Conservation (phyloP, 2,113 vertebrate genomes). For the Erpornis zantholeuca region DNA sequence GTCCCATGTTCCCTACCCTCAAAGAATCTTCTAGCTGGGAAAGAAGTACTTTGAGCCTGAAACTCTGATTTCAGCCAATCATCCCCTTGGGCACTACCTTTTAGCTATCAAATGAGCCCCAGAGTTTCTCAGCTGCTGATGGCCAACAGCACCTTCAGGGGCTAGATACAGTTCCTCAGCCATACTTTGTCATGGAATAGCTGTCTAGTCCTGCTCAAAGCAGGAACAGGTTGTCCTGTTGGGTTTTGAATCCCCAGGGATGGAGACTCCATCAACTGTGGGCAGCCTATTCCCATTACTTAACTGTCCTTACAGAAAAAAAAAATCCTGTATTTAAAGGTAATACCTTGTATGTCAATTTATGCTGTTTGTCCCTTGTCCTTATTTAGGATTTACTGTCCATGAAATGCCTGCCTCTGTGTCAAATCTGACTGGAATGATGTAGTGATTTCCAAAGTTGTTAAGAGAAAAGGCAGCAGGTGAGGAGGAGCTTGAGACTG, state of each 20-base stretch:
- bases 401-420: neutral
- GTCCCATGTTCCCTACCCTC: neutral
- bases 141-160: neutral
- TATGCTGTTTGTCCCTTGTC: neutral
- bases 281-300: neutral
- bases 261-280: neutral
- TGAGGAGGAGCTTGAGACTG: neutral
- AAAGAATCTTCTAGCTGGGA: neutral
- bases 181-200: neutral
- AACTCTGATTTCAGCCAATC: neutral
- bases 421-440: neutral
- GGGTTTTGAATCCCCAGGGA: neutral
- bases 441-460: neutral
- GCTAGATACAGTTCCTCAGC: neutral
- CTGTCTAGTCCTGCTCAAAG: neutral
- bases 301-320: neutral
- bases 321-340: neutral
- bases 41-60: neutral
- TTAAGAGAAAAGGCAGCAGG: neutral
- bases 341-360: neutral
- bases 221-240: neutral
- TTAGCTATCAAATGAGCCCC: neutral
- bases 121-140: neutral
- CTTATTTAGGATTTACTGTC: neutral
- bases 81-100: neutral